phyloP scores from a whole-genome alignment of 2,888 invertebrate genomes.

The Halocaridina rubra region DNA sequence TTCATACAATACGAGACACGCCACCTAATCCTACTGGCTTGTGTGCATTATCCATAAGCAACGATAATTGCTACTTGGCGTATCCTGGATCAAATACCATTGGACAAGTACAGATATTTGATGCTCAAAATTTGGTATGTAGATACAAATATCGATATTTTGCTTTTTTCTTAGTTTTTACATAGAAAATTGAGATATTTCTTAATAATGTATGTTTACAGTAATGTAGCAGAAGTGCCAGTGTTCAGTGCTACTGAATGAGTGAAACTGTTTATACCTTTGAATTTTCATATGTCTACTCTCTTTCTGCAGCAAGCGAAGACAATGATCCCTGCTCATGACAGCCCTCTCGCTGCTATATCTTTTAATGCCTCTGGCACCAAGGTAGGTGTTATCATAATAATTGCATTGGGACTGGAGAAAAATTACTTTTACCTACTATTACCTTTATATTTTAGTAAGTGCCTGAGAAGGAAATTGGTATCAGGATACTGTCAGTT shows the following conservation, averaged over 20 bases:
- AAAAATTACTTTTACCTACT: too few relatives aligned
- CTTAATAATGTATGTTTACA: too few relatives aligned
- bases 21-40: conserved; percentile 94
- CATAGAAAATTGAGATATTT: too few relatives aligned
- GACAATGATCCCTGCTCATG: conserved; percentile 96
- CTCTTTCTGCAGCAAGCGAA: conserved; percentile 83
- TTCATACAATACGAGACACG: conserved; percentile 84
- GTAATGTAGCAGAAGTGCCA: too few relatives aligned
- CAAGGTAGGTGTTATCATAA: conserved; percentile 65
- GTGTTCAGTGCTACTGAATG: too few relatives aligned
- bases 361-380: conserved; percentile 89
- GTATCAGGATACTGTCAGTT: too few relatives aligned
- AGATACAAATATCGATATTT: neutral
- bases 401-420: too few relatives aligned
- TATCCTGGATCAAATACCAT: conserved; percentile 95
- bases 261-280: too few relatives aligned
- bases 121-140: conserved; percentile 86
- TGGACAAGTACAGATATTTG: conserved; percentile 96
- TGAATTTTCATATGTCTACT: too few relatives aligned
- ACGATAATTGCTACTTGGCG: conserved; percentile 92
- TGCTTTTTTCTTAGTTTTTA: neutral
- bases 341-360: conserved; percentile 93
- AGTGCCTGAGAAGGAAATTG: too few relatives aligned
- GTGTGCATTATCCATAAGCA: conserved; percentile 88
- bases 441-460: too few relatives aligned